These are phyloP conservation scores for Peromyscus californicus DNA, from an alignment of 2,113 vertebrate species.

Conservation along the genomic window DNA sequence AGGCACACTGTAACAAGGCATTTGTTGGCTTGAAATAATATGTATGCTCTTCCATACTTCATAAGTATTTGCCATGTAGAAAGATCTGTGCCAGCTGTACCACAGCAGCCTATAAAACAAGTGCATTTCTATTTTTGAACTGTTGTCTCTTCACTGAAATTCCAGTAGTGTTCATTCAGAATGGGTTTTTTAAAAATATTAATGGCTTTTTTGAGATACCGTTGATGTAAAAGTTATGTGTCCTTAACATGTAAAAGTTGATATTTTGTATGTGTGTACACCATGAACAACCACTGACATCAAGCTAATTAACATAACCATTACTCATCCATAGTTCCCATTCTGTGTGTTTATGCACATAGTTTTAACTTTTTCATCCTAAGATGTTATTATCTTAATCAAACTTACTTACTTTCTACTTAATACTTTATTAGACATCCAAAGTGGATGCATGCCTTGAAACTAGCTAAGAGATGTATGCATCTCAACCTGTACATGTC, in stretches of 20 bases:
- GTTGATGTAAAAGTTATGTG: neutral
- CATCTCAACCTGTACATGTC: neutral
- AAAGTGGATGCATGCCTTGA: neutral
- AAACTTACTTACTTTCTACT: constrained; percentile 38
- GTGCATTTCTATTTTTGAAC: neutral
- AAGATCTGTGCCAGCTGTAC: neutral
- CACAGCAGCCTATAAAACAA: neutral
- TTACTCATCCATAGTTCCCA: neutral
- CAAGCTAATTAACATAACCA: neutral
- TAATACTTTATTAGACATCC: neutral
- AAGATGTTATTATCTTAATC: neutral
- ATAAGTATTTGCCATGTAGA: neutral
- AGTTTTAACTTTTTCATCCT: neutral
- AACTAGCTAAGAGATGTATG: neutral
- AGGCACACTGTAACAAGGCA: neutral
- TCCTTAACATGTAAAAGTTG: neutral
- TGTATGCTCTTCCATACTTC: constrained; percentile 1
- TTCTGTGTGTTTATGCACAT: neutral
- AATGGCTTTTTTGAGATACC: neutral
- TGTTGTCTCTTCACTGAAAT: neutral
- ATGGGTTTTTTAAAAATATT: neutral
- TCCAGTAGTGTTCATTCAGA: neutral
- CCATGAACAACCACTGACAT: neutral
- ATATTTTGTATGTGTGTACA: neutral
- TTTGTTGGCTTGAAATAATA: neutral